A percentile compares a stretch with the other conserved stretches of the same genome.
Conservation (phyloP, 1,140 invertebrate genomes). For the Teleogryllus occipitalis region DNA sequence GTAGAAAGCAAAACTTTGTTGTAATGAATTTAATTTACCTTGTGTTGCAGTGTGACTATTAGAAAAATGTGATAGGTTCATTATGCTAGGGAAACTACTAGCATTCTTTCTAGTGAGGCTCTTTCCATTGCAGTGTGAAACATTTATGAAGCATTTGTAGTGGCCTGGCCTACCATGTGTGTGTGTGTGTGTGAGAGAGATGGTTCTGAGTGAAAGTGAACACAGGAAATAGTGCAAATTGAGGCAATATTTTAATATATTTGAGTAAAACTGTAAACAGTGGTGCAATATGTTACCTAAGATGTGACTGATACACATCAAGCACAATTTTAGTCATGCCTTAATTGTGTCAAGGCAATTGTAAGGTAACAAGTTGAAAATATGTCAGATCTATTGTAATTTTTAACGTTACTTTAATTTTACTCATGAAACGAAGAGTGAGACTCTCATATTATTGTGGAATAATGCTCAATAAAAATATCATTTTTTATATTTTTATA, state of each 20-base stretch:
- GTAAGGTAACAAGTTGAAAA: neutral
- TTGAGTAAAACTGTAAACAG: conserved; percentile 6
- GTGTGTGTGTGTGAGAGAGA: conserved; percentile 10
- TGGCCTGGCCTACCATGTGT: neutral
- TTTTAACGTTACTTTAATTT: neutral
- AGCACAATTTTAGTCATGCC: neutral
- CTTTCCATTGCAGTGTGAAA: neutral
- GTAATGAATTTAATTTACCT: neutral
- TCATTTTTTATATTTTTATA: conserved; percentile 26
- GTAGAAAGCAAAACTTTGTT: neutral
- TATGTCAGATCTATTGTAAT: neutral
- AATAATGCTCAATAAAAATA: conserved; percentile 23
- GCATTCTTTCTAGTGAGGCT: neutral
- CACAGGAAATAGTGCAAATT: conserved; percentile 17
- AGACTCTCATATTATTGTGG: conserved; percentile 20
- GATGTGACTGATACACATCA: neutral
- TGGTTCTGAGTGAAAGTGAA: conserved; percentile 22
- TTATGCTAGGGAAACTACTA: neutral
- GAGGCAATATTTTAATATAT: neutral
- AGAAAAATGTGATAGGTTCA: neutral
- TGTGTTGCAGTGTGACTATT: neutral
- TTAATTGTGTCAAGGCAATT: neutral
- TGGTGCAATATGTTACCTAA: conserved; percentile 19
- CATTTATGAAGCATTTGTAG: neutral
- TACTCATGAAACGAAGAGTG: neutral